These are phyloP conservation scores for Standfussiana lucernea DNA, from an alignment of 2,888 invertebrate species.

Conservation along the genomic window DNA sequence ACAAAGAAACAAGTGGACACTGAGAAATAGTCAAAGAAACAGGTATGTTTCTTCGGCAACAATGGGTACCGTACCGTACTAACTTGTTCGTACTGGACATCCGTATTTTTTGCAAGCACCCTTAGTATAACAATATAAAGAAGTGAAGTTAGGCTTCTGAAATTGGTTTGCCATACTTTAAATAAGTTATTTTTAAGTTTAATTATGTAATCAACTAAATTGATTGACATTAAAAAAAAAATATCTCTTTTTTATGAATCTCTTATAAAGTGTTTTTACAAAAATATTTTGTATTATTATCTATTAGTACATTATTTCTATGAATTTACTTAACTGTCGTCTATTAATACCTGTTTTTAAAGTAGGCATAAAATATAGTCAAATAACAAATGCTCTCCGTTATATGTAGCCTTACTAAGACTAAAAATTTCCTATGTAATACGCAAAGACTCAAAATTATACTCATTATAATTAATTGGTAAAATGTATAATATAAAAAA, in stretches of 20 bases:
- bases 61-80: background rate
- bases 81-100: background rate
- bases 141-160: background rate
- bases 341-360: slow-evolving; percentile 5
- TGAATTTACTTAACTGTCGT: background rate
- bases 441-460: background rate
- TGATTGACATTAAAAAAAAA: slow-evolving; percentile 39
- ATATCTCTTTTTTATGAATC: slow-evolving; percentile 23
- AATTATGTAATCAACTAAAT: slow-evolving; percentile 39
- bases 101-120: background rate
- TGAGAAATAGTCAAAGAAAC: background rate
- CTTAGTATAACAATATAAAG: background rate
- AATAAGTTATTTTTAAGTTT: slow-evolving; percentile 41
- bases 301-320: background rate
- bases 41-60: background rate
- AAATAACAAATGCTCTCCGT: slow-evolving; percentile 17
- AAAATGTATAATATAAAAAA: background rate
- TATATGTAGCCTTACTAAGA: background rate
- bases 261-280: background rate
- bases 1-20: background rate
- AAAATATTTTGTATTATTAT: background rate
- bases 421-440: background rate
- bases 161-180: slow-evolving; percentile 40
- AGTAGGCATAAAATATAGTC: slow-evolving; percentile 1
- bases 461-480: slow-evolving; percentile 17